Evolutionary conservation across 2,888 invertebrate genomes (phyloP), one percentile per base, ranked within the genome.

Genomic region (Urechis unicinctus): DNA sequence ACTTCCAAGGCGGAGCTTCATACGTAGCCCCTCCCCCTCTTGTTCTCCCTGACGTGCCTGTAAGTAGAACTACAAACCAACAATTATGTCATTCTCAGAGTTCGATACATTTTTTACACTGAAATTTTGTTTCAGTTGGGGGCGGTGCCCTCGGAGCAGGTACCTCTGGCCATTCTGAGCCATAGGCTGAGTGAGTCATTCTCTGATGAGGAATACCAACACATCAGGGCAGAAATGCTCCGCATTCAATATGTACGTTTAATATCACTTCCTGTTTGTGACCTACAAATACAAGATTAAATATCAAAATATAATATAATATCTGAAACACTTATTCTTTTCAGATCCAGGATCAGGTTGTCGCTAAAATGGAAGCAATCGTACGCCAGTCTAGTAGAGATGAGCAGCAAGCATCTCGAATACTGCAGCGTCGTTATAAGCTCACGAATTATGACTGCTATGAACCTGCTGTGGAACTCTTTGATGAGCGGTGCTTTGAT

Each of bases 81-180:
- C 22, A 54, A 41, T 47, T 42, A 41, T 2, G 9, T n/a, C n/a
- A n/a, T n/a, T n/a, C n/a, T n/a, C n/a, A n/a, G n/a, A n/a, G n/a
- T n/a, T n/a, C n/a, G n/a, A n/a, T n/a, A n/a, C n/a, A n/a, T n/a
- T n/a, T n/a, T n/a, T n/a, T n/a, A n/a, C n/a, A n/a, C n/a, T n/a
- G n/a, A n/a, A n/a, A n/a, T n/a, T n/a, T n/a, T n/a, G n/a, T n/a
- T n/a, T n/a, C n/a, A n/a, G n/a, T n/a, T n/a, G n/a, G 78, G 79
- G 67, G 75, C 77, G 36, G 78, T 80, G 4, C 66, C 71, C 6
- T 74, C 76, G 36, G 74, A 71, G 47, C 79, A 81, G 63, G 80
- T 80, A 1, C 77, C 77, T 3, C 56, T 79, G 31, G 72, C 70
- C 30, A 72, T 79, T 47, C 66, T 80, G 24, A 65, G 74, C 49